Evolutionary conservation across 2,113 vertebrate genomes (phyloP), one percentile per base, ranked within the genome.

Genomic region (Apeltes quadracus): DNA sequence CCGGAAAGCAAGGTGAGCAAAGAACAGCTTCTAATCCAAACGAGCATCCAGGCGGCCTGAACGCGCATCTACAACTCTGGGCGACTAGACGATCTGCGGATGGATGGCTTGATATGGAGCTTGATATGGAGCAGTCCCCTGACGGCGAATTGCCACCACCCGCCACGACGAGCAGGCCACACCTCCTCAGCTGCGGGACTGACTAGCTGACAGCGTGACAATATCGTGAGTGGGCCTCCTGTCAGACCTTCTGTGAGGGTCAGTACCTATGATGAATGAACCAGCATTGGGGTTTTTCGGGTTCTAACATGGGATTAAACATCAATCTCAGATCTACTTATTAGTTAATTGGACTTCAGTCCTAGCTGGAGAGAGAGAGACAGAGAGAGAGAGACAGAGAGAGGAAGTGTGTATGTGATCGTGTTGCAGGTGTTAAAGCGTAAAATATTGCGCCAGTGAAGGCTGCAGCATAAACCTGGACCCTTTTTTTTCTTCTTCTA

Each of bases 401-500:
- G 50, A 57, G 34, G 67, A 25, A 4, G 57, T 56, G 64, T 56
- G 32, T 23, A 43, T 50, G 59, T 53, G 62, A 62, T 58, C 39
- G 66, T 69, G 64, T n/a, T 58, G 51, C 72, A 39, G 51, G 62
- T 64, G 56, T 76, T 69, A 58, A 83, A 76, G 55, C 29, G 9
- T 92, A 89, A 94, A 87, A 91, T 91, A 93, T 73, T 32, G 82
- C 46, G 0, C 20, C 34, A 32, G 67, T 82, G 81, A 86, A 76
- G 87, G 78, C 59, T 65, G 72, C 72, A 56, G 75, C 72, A 66
- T 84, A 88, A 87, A 91, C 82, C 82, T 72, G 71, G 79, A 79
- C 87, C 84, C 87, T 91, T 80, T 61, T 90, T 92, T 92, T 46
- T 43, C 5, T 43, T 51, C 23, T 89, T 93, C 79, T 88, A 86